Evolutionary conservation across 2,797 vertebrate genomes (phyloP), one percentile per base, ranked within the genome.

Genomic region (Sebastes dallii): DNA sequence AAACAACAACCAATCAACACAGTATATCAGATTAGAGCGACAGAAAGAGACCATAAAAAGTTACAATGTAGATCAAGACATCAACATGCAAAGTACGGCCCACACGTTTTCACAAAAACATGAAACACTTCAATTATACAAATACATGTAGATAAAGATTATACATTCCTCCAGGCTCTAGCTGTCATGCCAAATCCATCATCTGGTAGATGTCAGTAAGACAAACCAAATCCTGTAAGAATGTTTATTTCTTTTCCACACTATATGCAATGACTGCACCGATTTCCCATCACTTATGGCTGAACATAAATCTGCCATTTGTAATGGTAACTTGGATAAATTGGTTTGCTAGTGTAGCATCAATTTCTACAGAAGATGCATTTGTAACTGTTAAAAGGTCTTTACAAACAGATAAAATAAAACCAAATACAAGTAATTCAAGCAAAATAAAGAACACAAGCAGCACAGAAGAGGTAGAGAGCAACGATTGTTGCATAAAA

Each of bases 71-170:
- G 16, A 84, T 83, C 66, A 34, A 7, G 32, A 52, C 27, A 80
- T 72, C 64, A 71, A 81, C 80, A 82, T 85, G 70, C 30, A 75
- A 67, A 80, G 68, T 18, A 70, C 8, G 52, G 20, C 65, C 77
- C 11, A 86, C 52, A 64, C 54, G 7, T 66, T 66, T 52, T 66
- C 3, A 30, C 11, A 32, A 32, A 74, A 54, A 58, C 2, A 46
- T 42, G 13, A 71, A 32, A 81, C 9, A 62, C 25, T 70, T 68
- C 55, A 58, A 81, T 86, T 73, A 64, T 77, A 81, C 74, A 89
- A 75, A 83, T 50, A 66, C 11, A 71, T 77, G 70, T 55, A 85
- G 62, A 81, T 78, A 64, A 60, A 81, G 46, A 89, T 80, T 76
- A 68, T 60, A 65, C 74, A 69, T 74, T 42, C 59, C 71, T 71